Base-by-base conservation (phyloP, 1,140 invertebrate species). In the Drosophila tropicalis region DNA sequence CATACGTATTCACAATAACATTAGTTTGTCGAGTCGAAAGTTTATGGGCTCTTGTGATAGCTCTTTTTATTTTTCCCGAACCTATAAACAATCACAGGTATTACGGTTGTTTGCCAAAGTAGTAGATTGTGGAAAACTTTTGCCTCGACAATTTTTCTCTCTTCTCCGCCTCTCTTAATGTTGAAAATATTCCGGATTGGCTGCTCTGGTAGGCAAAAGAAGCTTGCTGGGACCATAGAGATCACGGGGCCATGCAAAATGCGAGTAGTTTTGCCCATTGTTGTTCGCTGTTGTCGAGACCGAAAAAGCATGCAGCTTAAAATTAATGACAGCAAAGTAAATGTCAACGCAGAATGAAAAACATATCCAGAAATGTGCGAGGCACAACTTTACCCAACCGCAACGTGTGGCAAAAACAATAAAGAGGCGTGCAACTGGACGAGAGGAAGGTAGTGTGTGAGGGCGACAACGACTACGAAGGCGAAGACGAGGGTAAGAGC, bases 371-470 rank as follows among this genome's bases (percentile, higher is more conserved):
- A 70, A 76, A 70, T 54, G 60, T 72, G 67, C 76, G 62, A 63
- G 75, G 68, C 75, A 62, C 62, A 87, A 86, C 79, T 86, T 83
- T 82, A 75, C 25, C 65, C 71, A 69, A 72, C 79, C 74, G 68
- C 78, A 81, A 79, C 71, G 82, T 85, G 79, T 82, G 82, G 83
- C 79, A 82, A 87, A 87, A 86, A 86, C 83, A 87, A 86, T 82
- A 79, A 87, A 78, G 77, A 41, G 32, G 58, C 54, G 58, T 39
- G 62, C 40, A 36, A 36, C 58, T 17, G 69, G 47, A 10, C 10
- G 32, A 40, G n/a, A 29, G 17, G 10, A 25, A 13, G 36, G 9
- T 12, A 40, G 7, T 44, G 10, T 12, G 10, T 4, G n/a, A 10
- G 29, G 41, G 29, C 12, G 41, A 1, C 5, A 29, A 29, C 5